Conservation (phyloP, 2,113 vertebrate genomes). For the Silurus asotus region DNA sequence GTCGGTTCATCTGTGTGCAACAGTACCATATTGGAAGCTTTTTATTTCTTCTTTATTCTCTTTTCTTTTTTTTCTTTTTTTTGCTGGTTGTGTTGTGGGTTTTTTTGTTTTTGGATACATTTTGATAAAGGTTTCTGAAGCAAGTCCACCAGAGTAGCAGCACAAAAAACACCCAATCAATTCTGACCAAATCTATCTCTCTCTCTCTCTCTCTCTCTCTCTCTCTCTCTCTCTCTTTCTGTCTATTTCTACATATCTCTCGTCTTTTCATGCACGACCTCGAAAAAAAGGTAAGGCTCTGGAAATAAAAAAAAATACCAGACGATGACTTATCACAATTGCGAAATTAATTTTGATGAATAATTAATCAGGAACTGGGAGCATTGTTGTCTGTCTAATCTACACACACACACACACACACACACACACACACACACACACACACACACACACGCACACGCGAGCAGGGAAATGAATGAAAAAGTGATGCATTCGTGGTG, state of each 20-base stretch:
- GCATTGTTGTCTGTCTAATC: not conserved
- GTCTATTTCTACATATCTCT: not conserved
- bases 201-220: not conserved
- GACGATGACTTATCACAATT: not conserved
- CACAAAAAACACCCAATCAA: conserved; percentile 50
- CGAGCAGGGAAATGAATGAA: too few species aligned
- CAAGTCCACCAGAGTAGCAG: conserved; percentile 32
- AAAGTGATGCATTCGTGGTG: too few species aligned
- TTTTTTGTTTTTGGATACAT: not conserved
- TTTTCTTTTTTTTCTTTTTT: not conserved
- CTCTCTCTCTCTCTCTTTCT: not conserved
- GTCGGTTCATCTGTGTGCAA: conserved; percentile 50
- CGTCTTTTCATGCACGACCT: not conserved
- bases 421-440: not conserved
- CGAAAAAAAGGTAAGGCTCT: not conserved
- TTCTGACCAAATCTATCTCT: conserved; percentile 34
- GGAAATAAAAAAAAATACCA: not conserved
- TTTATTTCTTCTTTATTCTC: not conserved
- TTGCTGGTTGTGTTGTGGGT: not conserved
- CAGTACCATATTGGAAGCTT: conserved; percentile 36
- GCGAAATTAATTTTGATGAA: not conserved
- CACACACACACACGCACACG: too few species aligned
- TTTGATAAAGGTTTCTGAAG: conserved; percentile 45
- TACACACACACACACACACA: not conserved
- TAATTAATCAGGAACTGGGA: not conserved